A percentile compares a stretch with the other conserved stretches of the same genome.
Conservation (phyloP, 2,888 invertebrate genomes). For the Scaptomyza tumidula region DNA sequence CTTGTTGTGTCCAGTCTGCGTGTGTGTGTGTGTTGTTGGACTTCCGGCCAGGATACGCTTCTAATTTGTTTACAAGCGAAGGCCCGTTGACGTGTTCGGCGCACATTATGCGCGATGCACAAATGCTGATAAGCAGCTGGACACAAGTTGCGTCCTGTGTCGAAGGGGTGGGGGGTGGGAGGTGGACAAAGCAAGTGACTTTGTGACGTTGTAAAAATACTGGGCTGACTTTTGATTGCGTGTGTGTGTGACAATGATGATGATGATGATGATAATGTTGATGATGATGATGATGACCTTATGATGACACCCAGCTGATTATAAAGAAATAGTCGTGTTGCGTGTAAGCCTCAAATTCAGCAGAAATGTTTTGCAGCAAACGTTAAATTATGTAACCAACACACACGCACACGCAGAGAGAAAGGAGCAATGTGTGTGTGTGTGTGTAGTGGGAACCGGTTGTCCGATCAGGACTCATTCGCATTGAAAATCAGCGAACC, state of each 20-base stretch:
- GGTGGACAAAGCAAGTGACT: constrained; percentile 34
- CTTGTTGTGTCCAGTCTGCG: constrained; percentile 11
- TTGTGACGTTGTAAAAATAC: constrained; percentile 39
- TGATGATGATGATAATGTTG: not conserved
- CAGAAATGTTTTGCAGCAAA: constrained; percentile 76
- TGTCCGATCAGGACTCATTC: constrained; percentile 8
- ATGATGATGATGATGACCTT: constrained; percentile 76
- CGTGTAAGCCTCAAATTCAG: constrained; percentile 71
- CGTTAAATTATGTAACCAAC: constrained; percentile 76
- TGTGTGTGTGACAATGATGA: constrained; percentile 18
- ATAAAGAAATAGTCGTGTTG: constrained; percentile 68
- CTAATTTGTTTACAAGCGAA: constrained; percentile 75
- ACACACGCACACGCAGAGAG: constrained; percentile 15
- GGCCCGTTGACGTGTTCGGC: constrained; percentile 61
- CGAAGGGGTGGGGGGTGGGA: not conserved
- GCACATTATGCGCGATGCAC: constrained; percentile 75
- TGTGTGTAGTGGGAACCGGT: not conserved
- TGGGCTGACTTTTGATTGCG: constrained; percentile 39
- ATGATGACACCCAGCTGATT: constrained; percentile 81
- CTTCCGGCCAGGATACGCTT: constrained; percentile 78
- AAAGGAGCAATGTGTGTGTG: not conserved
- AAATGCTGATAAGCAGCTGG: constrained; percentile 68
- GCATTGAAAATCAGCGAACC: constrained; percentile 73
- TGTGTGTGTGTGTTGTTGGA: constrained; percentile 35
- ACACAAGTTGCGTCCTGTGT: constrained; percentile 34